Conservation (phyloP, 2,888 invertebrate genomes). For the Brenthis ino region DNA sequence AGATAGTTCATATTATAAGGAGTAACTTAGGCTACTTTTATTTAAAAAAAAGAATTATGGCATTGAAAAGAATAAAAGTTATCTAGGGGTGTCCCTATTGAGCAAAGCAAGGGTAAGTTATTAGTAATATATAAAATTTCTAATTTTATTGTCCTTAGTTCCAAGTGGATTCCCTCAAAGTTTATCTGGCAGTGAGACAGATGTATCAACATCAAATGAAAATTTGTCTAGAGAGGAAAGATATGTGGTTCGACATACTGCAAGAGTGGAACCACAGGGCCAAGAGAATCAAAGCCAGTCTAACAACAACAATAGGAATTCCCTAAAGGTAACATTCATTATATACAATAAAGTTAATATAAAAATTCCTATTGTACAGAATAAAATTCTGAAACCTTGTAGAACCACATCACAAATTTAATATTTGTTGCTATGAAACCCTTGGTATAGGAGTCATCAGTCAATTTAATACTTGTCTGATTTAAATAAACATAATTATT, state of each 20-base stretch:
- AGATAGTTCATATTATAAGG: no score
- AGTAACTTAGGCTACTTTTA: no score
- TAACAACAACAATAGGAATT: slow-evolving; percentile 81
- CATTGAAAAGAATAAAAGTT: no score
- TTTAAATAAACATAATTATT: neutral
- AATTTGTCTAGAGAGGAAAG: slow-evolving; percentile 93
- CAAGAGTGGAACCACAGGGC: slow-evolving; percentile 95
- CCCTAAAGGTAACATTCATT: slow-evolving; percentile 75
- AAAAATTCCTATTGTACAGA: no score
- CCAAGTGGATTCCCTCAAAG: slow-evolving; percentile 86
- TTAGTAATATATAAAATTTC: neutral
- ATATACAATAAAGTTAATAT: neutral
- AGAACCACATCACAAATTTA: neutral
- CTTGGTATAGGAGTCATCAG: neutral
- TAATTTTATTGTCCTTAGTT: slow-evolving; percentile 50
- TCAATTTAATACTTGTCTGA: neutral
- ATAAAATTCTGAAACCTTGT: no score
- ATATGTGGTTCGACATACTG: slow-evolving; percentile 90
- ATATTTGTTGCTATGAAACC: neutral
- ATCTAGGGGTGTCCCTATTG: neutral
- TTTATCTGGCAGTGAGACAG: slow-evolving; percentile 93
- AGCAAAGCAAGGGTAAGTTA: neutral
- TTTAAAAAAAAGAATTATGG: no score
- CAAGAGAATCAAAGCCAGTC: slow-evolving; percentile 87
- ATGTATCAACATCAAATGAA: slow-evolving; percentile 94